Base-by-base conservation (phyloP, 64 coral and sea anemone species). In the Trachythela sp. region DNA sequence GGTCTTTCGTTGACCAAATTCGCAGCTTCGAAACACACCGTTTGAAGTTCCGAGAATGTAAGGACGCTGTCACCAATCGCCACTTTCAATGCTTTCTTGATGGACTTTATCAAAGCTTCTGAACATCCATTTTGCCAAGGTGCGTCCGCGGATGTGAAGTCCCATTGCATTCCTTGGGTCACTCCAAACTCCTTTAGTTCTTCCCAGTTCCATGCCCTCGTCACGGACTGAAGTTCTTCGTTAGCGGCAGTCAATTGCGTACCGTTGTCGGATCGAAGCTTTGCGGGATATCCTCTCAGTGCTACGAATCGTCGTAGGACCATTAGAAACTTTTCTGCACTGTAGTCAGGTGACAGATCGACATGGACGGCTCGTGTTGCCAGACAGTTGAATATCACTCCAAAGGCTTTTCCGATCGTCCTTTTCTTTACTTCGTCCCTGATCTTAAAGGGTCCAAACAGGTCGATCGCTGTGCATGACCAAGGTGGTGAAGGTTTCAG, bases 371-470 rank as follows among this genome's bases (percentile, higher is more conserved):
- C n/a, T n/a, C n/a, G n/a, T 13, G 84, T 77, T 37, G 58, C 68
- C 40, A 91, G 45, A 30, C 90, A 91, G 41, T 91, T 91, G 24
- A 91, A 91, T 27, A 91, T 86, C 38, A 86, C 68, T 87, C 85
- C 90, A 38, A 72, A 86, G 32, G 76, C 40, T 87, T 91, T 87
- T 37, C 68, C 84, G 35, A 49, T 70, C 37, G 60, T 91, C 43
- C 90, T 51, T 75, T 91, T 91, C 39, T 86, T 91, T 31, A 87
- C 90, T 38, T 86, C 84, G 26, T 87, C 90, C 35, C 70, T n/a
- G 26, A 92, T 92, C 43, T 87, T 86, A 33, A 92, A 92, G 10
- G 90, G 85, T 54, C 90, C 84, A 80, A 91, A 91, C 37, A 91
- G 42, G 37, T 91, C 84, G 39, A 91, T 83, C 29, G 90, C 84